A percentile compares a stretch with the other conserved stretches of the same genome.
These are phyloP conservation scores for Diuraphis noxia DNA, from an alignment of 1,140 invertebrate genomes.

Conservation along the genomic window DNA sequence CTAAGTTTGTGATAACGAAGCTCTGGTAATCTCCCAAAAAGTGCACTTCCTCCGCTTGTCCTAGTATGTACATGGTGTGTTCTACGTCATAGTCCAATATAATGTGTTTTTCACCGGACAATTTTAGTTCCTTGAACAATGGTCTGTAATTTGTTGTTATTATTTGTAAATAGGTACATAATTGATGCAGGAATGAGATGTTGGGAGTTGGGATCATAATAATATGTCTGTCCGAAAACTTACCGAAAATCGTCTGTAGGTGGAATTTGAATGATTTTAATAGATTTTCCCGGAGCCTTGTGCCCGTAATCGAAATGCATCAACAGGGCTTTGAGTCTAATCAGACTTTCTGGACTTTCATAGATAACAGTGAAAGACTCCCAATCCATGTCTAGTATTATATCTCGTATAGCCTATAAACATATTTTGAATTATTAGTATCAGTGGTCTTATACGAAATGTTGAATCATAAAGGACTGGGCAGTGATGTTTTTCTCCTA, in stretches of 20 bases:
- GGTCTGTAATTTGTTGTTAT: constrained; percentile 65
- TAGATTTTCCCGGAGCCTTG: constrained; percentile 68
- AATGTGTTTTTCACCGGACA: constrained; percentile 85
- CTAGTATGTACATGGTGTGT: constrained; percentile 79
- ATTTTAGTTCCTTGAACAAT: constrained; percentile 87
- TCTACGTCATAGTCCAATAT: constrained; percentile 87
- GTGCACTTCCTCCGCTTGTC: constrained; percentile 90
- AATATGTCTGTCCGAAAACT: not conserved
- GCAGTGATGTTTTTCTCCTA: not conserved
- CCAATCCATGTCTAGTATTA: constrained; percentile 77
- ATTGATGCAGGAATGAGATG: not conserved
- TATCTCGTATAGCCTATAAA: constrained; percentile 62
- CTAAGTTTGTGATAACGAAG: constrained; percentile 86
- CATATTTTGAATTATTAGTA: not conserved
- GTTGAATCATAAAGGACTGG: not conserved
- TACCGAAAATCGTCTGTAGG: constrained; percentile 36
- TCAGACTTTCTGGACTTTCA: constrained; percentile 77
- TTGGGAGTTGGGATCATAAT: not conserved
- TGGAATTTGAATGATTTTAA: constrained; percentile 17
- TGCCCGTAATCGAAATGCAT: constrained; percentile 66
- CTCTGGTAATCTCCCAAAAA: constrained; percentile 93
- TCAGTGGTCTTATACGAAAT: not conserved
- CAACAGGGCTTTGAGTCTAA: constrained; percentile 80
- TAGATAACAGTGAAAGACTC: constrained; percentile 79
- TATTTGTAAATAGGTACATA: not conserved